Base-by-base conservation (phyloP, 1,140 invertebrate species). In the Thaumatotibia leucotreta region DNA sequence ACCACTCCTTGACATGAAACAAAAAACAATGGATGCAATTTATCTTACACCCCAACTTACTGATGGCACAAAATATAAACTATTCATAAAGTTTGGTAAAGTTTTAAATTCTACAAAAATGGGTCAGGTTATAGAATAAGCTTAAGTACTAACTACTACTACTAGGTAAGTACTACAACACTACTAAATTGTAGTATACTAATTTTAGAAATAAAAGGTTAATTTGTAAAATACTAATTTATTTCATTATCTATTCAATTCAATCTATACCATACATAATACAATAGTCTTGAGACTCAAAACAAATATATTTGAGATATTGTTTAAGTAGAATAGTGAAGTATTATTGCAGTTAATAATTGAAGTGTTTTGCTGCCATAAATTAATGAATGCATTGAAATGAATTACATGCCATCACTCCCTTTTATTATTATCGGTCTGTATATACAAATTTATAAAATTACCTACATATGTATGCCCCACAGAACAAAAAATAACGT, bases 371-470 rank as follows among this genome's bases (percentile, higher is more conserved):
- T 79, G 72, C 72, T 74, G 73, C 74, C 73, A 76, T 80, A 80
- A 72, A 80, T 79, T 64, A 82, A 74, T 79, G 73, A 82, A 74
- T 79, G 73, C 66, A 68, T 73, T 68, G 65, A 72, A 72, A 65
- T 54, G 54, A 71, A 65, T 70, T 58, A 27, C 23, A 58, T n/a
- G n/a, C 24, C 52, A 29, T 27, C n/a, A 14, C 24, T 58, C 52
- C 29, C 3, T 52, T 72, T 63, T 79, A 72, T 77, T 79, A 74
- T 79, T 77, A 79, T 80, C 73, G 72, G 74, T 82, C 74, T 80
- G 76, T 87, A 85, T 85, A 79, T 85, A 87, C 83, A 87, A 82
- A 83, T 84, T 86, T 84, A 82, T 81, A 83, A 83, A 82, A 84
- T 82, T 84, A 82, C 72, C 67, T 72, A 68, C 68, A 66, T 66